phyloP scores from a whole-genome alignment of 2,888 invertebrate species.

The Callyntrura guangdongensis region DNA sequence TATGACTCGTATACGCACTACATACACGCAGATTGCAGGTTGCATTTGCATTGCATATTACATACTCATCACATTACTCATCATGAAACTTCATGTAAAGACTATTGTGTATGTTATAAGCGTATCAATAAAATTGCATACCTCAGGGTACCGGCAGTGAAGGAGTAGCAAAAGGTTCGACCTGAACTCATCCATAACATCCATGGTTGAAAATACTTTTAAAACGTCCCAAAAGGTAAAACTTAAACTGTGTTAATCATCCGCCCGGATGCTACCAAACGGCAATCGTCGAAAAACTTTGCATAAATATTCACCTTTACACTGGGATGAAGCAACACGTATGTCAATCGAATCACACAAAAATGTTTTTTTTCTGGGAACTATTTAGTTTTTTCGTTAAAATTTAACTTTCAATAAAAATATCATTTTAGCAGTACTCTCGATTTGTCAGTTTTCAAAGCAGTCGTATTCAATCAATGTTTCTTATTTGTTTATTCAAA shows the following conservation, averaged over 20 bases:
- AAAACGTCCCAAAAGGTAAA: slow-evolving; percentile 9
- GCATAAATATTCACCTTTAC: neutral
- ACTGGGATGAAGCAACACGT: neutral
- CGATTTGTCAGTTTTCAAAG: neutral
- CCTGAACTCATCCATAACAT: slow-evolving; percentile 78
- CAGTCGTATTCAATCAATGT: neutral
- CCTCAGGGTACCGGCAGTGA: slow-evolving; percentile 80
- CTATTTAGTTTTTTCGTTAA: neutral
- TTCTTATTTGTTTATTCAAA: neutral
- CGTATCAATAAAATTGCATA: slow-evolving; percentile 37
- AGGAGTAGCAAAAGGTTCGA: slow-evolving; percentile 78
- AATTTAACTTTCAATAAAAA: neutral
- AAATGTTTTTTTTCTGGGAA: no score
- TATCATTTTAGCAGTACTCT: neutral
- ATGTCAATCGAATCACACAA: neutral
- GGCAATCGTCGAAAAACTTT: neutral
- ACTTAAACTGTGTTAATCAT: slow-evolving; percentile 9
- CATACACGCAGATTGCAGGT: no score
- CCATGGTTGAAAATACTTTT: slow-evolving; percentile 50
- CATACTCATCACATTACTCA: neutral
- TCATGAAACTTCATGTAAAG: slow-evolving; percentile 35
- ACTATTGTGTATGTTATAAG: neutral
- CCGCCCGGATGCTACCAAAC: slow-evolving; percentile 21
- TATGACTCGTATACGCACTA: no score
- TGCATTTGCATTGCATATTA: neutral